A percentile compares a stretch with the other conserved stretches of the same genome.
Conservation (phyloP, 2,888 invertebrate species). For the Eledona agricola region DNA sequence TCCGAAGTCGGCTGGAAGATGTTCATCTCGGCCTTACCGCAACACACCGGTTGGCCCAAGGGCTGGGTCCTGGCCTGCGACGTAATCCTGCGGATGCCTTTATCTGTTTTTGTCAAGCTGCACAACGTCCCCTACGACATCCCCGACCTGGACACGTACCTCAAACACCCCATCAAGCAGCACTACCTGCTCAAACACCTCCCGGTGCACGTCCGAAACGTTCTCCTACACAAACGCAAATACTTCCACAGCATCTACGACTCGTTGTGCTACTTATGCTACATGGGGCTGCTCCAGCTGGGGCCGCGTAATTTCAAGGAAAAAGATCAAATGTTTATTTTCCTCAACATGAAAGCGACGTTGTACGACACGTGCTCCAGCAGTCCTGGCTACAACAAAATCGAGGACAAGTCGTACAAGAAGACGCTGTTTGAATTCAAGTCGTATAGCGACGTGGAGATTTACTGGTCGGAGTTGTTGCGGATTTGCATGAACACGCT, state of each 20-base stretch:
- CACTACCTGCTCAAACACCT: conserved; percentile 71
- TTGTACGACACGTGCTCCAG: conserved; percentile 74
- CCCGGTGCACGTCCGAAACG: conserved; percentile 65
- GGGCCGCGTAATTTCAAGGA: conserved; percentile 72
- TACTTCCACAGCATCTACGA: conserved; percentile 69
- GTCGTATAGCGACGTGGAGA: conserved; percentile 65
- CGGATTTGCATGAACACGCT: conserved; percentile 73
- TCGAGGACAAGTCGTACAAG: conserved; percentile 69
- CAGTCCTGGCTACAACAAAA: conserved; percentile 68
- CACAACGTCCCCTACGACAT: conserved; percentile 68
- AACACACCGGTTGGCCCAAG: conserved; percentile 64
- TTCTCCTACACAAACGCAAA: conserved; percentile 66
- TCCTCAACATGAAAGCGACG: conserved; percentile 70
- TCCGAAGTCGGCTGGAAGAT: conserved; percentile 73
- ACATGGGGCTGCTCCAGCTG: conserved; percentile 75
- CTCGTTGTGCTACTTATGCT: conserved; percentile 68
- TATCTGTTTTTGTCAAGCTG: conserved; percentile 74
- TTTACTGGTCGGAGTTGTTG: conserved; percentile 76
- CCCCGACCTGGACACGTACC: conserved; percentile 66
- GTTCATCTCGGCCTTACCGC: conserved; percentile 74
- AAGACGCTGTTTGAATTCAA: conserved; percentile 67
- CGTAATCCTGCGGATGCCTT: conserved; percentile 73
- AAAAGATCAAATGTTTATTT: conserved; percentile 76
- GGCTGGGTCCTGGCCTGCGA: conserved; percentile 80
- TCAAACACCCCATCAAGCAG: conserved; percentile 73